These are phyloP conservation scores for Solea solea DNA, from an alignment of 2,113 vertebrate genomes.

Conservation along the genomic window DNA sequence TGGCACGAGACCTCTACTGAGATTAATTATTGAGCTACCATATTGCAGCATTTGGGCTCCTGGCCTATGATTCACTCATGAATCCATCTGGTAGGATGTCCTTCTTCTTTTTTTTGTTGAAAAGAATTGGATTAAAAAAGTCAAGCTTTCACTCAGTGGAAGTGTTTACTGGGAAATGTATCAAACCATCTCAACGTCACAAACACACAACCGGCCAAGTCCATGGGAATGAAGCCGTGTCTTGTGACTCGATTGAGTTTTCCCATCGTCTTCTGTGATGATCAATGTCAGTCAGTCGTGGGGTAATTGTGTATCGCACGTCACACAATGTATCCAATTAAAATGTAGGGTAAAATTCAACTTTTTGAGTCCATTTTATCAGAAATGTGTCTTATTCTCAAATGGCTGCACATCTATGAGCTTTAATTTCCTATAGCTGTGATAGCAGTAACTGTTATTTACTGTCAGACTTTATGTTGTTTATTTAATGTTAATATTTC, in stretches of 20 bases:
- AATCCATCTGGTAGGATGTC: slow-evolving; percentile 60
- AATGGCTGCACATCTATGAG: no score
- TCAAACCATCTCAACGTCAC: not conserved
- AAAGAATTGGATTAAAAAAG: not conserved
- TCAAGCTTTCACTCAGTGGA: not conserved
- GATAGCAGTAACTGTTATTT: no score
- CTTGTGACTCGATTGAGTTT: not conserved
- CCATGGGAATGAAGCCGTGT: not conserved
- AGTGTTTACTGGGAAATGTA: not conserved
- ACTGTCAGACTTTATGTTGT: no score
- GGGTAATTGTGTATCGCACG: no score
- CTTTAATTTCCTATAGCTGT: no score
- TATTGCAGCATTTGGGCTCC: slow-evolving; percentile 69
- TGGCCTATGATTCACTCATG: slow-evolving; percentile 56
- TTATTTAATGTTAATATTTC: no score
- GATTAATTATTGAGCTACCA: slow-evolving; percentile 77
- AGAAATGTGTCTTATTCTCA: no score
- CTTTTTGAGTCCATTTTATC: no score
- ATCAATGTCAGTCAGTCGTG: no score
- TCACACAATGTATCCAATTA: no score
- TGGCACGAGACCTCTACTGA: slow-evolving; percentile 35
- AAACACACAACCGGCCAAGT: not conserved
- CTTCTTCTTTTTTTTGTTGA: not conserved
- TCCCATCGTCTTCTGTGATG: not conserved
- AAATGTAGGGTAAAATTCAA: no score